phyloP scores from a whole-genome alignment of 2,113 vertebrate species.

The Heterochromis multidens region DNA sequence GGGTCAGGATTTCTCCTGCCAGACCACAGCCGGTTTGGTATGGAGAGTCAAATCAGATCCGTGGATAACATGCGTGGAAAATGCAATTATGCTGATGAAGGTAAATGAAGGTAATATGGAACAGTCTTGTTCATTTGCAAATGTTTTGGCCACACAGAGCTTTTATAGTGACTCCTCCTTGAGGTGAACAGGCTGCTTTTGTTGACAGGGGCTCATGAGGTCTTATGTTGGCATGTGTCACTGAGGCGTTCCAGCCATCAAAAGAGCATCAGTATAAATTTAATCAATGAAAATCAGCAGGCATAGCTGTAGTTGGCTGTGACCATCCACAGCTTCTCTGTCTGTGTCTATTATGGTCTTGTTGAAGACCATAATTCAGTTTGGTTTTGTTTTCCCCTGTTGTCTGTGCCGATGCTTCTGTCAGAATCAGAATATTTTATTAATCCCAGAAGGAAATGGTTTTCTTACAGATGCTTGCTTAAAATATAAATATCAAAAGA shows the following conservation, averaged over 20 bases:
- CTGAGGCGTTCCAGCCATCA: background rate
- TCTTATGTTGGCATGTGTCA: background rate
- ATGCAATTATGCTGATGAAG: background rate
- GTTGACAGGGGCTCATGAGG: background rate
- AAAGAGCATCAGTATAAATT: background rate
- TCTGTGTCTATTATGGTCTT: background rate
- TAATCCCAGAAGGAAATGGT: rapidly evolving
- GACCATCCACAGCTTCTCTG: background rate
- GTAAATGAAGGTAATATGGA: background rate
- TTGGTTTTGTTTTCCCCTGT: background rate
- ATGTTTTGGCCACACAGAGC: background rate
- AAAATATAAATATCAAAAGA: background rate
- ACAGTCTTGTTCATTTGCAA: rapidly evolving
- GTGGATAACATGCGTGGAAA: background rate
- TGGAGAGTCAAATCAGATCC: background rate
- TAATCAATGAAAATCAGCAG: background rate
- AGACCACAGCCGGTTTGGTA: background rate
- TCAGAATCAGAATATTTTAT: background rate
- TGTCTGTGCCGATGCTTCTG: background rate
- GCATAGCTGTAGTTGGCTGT: background rate
- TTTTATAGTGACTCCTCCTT: background rate
- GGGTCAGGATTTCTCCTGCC: conserved; percentile 39
- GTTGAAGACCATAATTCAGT: background rate
- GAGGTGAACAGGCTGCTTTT: background rate
- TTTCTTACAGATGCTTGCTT: rapidly evolving